phyloP scores from a whole-genome alignment of 2,888 invertebrate genomes.

The Ectobius pallidus region DNA sequence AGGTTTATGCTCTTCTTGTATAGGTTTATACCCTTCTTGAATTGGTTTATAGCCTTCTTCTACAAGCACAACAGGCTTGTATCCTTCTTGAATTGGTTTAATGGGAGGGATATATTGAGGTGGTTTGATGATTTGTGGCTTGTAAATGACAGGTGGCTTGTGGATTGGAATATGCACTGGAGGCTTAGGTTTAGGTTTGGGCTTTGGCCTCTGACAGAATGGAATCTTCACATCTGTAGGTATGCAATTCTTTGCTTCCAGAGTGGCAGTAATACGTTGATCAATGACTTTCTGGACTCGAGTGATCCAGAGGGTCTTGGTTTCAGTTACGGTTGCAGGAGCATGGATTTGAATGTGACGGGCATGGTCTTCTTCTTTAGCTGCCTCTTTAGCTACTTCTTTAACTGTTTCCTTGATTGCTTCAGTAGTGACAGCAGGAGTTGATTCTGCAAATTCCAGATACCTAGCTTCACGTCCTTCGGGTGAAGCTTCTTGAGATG shows the following conservation, averaged over 20 bases:
- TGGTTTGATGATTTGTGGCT: neutral
- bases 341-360: too few species aligned
- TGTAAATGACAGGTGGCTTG: neutral
- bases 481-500: too few species aligned
- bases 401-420: too few species aligned
- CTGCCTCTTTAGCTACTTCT: too few species aligned
- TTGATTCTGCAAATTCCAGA: slow-evolving; percentile 16
- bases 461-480: slow-evolving; percentile 32
- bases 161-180: slow-evolving; percentile 38
- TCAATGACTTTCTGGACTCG: slow-evolving; percentile 49
- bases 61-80: neutral
- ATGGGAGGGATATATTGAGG: neutral
- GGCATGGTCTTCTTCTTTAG: neutral
- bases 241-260: slow-evolving; percentile 51
- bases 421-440: neutral
- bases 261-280: slow-evolving; percentile 50
- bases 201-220: too few species aligned
- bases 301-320: slow-evolving; percentile 46
- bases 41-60: too few species aligned
- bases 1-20: too few species aligned
- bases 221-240: slow-evolving; percentile 51
- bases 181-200: too few species aligned
- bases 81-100: neutral
- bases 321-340: slow-evolving; percentile 14
- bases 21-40: too few species aligned